Base-by-base conservation (phyloP, 2,113 vertebrate genomes). In the Zonotrichia leucophrys region DNA sequence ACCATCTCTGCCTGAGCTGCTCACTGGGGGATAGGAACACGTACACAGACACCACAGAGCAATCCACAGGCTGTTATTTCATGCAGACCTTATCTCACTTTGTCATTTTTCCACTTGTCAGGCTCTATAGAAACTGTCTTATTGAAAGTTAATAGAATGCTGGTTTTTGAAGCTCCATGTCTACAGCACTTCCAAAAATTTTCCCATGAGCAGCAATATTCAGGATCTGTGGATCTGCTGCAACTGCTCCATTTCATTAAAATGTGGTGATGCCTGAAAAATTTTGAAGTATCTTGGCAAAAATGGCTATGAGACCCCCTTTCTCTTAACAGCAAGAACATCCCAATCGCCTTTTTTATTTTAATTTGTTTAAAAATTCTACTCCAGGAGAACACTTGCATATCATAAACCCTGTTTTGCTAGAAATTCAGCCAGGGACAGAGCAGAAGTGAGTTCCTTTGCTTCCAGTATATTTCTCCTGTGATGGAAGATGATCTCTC, bases 391-490 rank as follows among this genome's bases (percentile, higher is more conserved):
- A 78, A 75, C 17, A 37, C 31, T 69, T 70, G 15, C 16, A 14
- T 83, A 74, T 77, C 39, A 90, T 78, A 88, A 95, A 66, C 30
- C 9, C 24, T 60, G 21, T 90, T 90, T 92, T 91, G 68, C 77
- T 83, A 68, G 77, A 94, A 87, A 68, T 90, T 74, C 55, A 84
- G 62, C 59, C 63, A 91, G 52, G 9, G 60, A 90, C 74, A 83
- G 77, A 66, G 73, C 62, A 90, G 63, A 95, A 94, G 59, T 15
- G n/a, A 70, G 27, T 91, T 83, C 68, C 44, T 84, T 89, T 62
- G 50, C 88, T 94, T 96, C 70, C 69, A 92, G 74, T 83, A 72
- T 92, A 93, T 81, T 96, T 96, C 82, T 68, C 91, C 77, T 83
- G 66, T 53, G 56, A 93, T 69, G 33, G 72, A 89, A 60, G 70